Base-by-base conservation (phyloP, 2,888 invertebrate genomes). In the Chironomus riparius region DNA sequence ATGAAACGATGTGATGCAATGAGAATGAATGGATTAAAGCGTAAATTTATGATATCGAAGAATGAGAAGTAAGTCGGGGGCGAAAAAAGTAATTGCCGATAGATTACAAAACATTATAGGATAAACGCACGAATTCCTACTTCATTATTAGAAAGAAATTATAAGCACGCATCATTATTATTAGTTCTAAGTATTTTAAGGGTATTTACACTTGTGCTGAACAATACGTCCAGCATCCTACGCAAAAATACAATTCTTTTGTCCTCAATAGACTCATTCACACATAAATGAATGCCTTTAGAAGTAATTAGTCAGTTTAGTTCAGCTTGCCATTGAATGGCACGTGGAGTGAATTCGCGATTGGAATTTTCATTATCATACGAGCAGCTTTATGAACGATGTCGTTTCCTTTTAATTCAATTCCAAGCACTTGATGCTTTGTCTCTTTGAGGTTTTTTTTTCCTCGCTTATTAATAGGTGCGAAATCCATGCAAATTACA, bases 11-110 rank as follows among this genome's bases (percentile, higher is more conserved):
- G 15, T 56, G 56, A 56, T 7, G 56, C 56, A 56, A 56, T 38
- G 56, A 18, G n/a, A 56, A 56, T 18, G 56, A 56, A 56, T 7
- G 56, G 18, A 38, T 38, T 38, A 56, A 18, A 18, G 6, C 7
- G n/a, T 56, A 56, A 18, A 56, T 56, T 56, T 56, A 56, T 56
- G 56, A 56, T 56, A 15, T 56, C 2, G 18, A 56, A 18, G 50
- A 50, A n/a, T n/a, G n/a, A n/a, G 15, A n/a, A 15, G 48, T n/a
- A 10, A n/a, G 15, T n/a, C 50, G 50, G 12, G 15, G 13, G 13
- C 5, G 48, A 38, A 18, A 47, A 38, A 70, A 68, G 47, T 48
- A 70, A 70, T 70, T 70, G 70, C 47, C 70, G 21, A 47, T 70
- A 70, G 47, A 70, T 47, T 70, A n/a, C 70, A 68, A 28, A 38